Base-by-base conservation (phyloP, 2,113 vertebrate genomes). In the Bujurquina vittata region DNA sequence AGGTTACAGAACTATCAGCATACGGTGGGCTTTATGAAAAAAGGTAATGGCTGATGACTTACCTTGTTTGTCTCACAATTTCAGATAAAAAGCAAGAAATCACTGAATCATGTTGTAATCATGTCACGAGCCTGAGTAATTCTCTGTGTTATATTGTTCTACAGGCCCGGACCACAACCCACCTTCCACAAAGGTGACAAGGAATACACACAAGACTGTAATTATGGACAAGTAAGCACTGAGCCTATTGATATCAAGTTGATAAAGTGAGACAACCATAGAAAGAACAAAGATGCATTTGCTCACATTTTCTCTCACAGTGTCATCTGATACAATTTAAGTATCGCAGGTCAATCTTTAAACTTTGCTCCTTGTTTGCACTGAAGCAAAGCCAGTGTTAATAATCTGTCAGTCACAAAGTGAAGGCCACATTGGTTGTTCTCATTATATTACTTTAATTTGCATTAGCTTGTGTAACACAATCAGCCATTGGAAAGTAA, bases 211-310 rank as follows among this genome's bases (percentile, higher is more conserved):
- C 15, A 65, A 33, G 79, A 72, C 37, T 65, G 29, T 84, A 7
- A 20, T 72, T 20, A 75, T 81, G 69, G 78, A 91, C 40, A 89
- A 74, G 94, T 94, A 89, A 89, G 88, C 75, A 31, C 20, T 7
- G 55, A 49, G 7, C 33, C 54, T 15, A 49, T 14, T 56, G 5
- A 62, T 46, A 33, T 5, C 14, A 26, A 20, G 23, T 18, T 69
- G 65, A 69, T 43, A 31, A 69, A 52, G 43, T 52, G 0, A 72
- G 49, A 52, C 12, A 3, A 12, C 43, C 4, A 15, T 46, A 46
- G 2, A 1, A 46, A 46, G 43, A 46, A 14, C 11, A 46, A 14
- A 12, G 43, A 15, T 12, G 12, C 12, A 46, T 43, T 15, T 43
- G 43, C 14, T 72, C 26, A n/a, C 26, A n/a, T 72, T 8, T 72